Conservation (phyloP, 2,888 invertebrate species). For the Mimachlamys varia region DNA sequence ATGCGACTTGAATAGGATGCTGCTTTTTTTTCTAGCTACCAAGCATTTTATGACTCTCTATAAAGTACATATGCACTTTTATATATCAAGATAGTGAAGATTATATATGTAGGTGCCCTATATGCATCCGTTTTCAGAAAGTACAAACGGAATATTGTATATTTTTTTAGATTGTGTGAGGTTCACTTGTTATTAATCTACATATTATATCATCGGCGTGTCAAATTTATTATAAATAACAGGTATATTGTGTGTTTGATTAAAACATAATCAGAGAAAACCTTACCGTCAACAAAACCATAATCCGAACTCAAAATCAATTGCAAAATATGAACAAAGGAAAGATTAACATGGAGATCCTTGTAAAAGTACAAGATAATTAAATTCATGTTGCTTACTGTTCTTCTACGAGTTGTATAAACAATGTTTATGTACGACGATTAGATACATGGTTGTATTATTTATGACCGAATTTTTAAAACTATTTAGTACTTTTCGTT, state of each 20-base stretch:
- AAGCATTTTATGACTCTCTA: background rate
- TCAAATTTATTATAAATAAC: background rate
- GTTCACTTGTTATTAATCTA: no score
- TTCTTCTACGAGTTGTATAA: no score
- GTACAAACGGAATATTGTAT: background rate
- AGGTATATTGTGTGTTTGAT: background rate
- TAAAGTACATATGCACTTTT: background rate
- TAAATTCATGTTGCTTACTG: background rate
- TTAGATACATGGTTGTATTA: no score
- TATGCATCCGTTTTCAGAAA: background rate
- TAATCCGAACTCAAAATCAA: no score
- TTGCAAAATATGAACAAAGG: no score
- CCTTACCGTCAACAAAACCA: no score
- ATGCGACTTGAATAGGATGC: background rate
- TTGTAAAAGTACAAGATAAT: no score
- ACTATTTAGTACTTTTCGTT: no score
- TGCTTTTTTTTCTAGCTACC: background rate
- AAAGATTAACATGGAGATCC: no score
- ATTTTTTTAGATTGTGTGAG: background rate
- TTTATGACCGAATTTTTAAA: no score
- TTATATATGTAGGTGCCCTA: background rate
- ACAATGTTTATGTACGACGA: no score
- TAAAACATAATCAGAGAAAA: no score
- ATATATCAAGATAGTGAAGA: constrained; percentile 6
- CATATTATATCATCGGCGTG: background rate